Percentiles rank a stretch among this genome's conserved stretches.
These are phyloP conservation scores for Drosophila fulvimacula DNA, from an alignment of 2,888 invertebrate species.

Conservation along the genomic window DNA sequence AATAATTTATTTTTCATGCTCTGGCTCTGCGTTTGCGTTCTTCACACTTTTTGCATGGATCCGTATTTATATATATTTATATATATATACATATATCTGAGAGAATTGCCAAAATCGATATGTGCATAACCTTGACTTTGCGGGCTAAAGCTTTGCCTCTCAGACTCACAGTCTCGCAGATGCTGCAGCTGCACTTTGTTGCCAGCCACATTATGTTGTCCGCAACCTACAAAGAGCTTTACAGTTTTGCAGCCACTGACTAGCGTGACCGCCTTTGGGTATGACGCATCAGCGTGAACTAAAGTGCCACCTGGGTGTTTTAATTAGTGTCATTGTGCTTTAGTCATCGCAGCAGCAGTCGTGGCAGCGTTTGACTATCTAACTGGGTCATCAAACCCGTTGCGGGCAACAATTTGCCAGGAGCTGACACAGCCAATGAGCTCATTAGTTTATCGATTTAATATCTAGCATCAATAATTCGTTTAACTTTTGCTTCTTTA, in stretches of 20 bases:
- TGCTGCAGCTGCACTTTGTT: slow-evolving; percentile 50
- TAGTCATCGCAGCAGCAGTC: slow-evolving; percentile 20
- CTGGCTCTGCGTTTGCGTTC: slow-evolving; percentile 60
- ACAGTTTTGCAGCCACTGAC: slow-evolving; percentile 26
- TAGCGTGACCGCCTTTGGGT: background rate
- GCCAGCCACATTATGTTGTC: slow-evolving; percentile 40
- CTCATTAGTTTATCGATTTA: slow-evolving; percentile 38
- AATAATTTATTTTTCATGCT: slow-evolving; percentile 81
- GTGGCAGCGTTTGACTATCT: slow-evolving; percentile 50
- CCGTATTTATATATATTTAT: slow-evolving; percentile 10
- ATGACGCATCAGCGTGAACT: slow-evolving; percentile 46
- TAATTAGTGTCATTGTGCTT: slow-evolving; percentile 57
- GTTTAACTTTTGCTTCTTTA: background rate
- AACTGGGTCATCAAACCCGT: slow-evolving; percentile 54
- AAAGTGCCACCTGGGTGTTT: slow-evolving; percentile 43
- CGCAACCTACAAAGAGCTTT: slow-evolving; percentile 39
- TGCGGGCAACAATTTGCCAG: slow-evolving; percentile 5
- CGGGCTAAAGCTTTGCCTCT: slow-evolving; percentile 18
- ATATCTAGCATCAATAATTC: background rate
- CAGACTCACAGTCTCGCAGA: slow-evolving; percentile 23
- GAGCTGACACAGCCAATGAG: slow-evolving; percentile 3
- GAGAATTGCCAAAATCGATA: slow-evolving; percentile 57
- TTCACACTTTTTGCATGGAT: slow-evolving; percentile 26
- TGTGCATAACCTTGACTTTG: slow-evolving; percentile 61
- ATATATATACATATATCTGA: slow-evolving; percentile 5